phyloP scores from a whole-genome alignment of 2,888 invertebrate genomes.

The Notocelia uddmanniana region DNA sequence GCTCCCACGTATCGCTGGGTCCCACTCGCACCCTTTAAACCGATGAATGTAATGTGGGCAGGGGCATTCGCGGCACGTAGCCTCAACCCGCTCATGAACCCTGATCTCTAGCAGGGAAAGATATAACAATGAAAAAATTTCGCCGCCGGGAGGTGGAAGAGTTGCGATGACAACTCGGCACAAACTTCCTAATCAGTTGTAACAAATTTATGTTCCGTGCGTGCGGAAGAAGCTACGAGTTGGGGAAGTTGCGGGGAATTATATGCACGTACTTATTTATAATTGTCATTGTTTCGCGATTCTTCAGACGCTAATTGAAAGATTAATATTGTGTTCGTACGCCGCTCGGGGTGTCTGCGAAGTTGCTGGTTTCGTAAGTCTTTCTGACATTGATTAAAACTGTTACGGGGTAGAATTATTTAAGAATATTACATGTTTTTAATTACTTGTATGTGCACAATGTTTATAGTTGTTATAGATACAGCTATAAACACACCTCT shows the following conservation, averaged over 20 bases:
- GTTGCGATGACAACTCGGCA: constrained; percentile 81
- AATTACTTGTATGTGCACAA: constrained; percentile 14
- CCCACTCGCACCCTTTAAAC: constrained; percentile 75
- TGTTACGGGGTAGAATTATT: constrained; percentile 15
- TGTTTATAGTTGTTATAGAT: neutral
- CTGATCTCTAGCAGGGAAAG: constrained; percentile 78
- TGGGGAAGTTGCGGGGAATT: constrained; percentile 47
- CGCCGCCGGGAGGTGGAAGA: constrained; percentile 74
- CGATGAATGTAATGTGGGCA: constrained; percentile 81
- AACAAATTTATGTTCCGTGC: constrained; percentile 81
- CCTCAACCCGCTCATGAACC: constrained; percentile 81
- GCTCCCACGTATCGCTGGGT: constrained; percentile 62
- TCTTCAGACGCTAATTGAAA: constrained; percentile 43
- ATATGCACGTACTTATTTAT: constrained; percentile 44
- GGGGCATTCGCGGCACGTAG: constrained; percentile 80
- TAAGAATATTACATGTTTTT: constrained; percentile 10
- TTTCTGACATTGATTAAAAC: constrained; percentile 38
- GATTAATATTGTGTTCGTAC: constrained; percentile 43
- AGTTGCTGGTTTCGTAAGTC: constrained; percentile 24
- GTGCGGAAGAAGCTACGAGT: constrained; percentile 58
- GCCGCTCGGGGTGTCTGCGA: constrained; percentile 25
- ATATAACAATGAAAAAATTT: constrained; percentile 82
- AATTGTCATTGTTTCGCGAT: constrained; percentile 45
- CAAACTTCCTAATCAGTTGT: constrained; percentile 83
- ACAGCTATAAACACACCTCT: neutral